Base-by-base conservation (phyloP, 1,140 invertebrate species). In the Lasaia peninsularis region DNA sequence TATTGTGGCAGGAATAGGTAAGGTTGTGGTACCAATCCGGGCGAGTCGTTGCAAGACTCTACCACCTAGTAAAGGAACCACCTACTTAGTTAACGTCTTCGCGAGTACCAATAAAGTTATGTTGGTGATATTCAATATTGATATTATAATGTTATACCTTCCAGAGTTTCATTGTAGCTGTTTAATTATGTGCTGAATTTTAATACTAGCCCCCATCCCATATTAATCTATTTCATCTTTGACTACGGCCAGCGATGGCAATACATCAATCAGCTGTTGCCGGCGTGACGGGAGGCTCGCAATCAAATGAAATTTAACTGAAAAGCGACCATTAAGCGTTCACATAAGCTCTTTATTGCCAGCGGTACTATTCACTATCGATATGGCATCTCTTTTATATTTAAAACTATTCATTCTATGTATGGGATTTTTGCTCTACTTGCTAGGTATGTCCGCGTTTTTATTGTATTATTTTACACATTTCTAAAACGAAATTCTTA, bases 251-350 rank as follows among this genome's bases (percentile, higher is more conserved):
- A 54, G 63, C 60, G 58, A 69, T 57, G 64, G 75, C 74, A 69
- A 80, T 85, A 76, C 73, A 85, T 85, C 81, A 82, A 80, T 82
- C 78, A 82, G 78, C 65, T 60, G 62, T 73, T 74, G 75, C 73
- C 71, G 63, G 62, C 64, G 66, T 71, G 75, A 74, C 75, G 69
- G 50, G 70, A 60, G 67, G 67, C 62, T 73, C 64, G 78, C 79
- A 82, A 85, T 82, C 79, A 82, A 82, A 85, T 85, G 79, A 82
- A 85, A 82, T 85, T 85, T 82, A 80, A 82, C 77, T 80, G 70
- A 73, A 81, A 79, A 78, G 67, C 67, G 63, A 65, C 71, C 75
- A 69, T 71, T 69, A 67, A 73, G 68, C 76, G 61, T 59, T 66
- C 67, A 60, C 68, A 64, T 72, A 73, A 79, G 67, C 73, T 79